phyloP scores from a whole-genome alignment of 2,888 invertebrate species.

The Furcula furcula region DNA sequence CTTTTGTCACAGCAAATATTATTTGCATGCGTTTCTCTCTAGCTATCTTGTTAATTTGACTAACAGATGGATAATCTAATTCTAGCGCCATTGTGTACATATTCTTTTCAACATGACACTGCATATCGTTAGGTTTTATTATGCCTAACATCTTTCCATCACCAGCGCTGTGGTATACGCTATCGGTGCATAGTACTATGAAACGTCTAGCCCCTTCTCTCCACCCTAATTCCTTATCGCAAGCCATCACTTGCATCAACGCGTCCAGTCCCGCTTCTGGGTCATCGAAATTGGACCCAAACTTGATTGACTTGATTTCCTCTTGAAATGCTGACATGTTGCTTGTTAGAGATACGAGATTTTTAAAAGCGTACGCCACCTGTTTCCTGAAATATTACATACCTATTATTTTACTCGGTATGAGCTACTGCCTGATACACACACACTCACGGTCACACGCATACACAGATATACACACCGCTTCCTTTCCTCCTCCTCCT shows the following conservation, averaged over 20 bases:
- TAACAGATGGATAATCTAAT: conserved; percentile 91
- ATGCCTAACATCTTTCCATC: conserved; percentile 89
- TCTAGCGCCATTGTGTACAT: conserved; percentile 77
- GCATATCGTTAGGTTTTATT: conserved; percentile 85
- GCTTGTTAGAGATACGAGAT: conserved; percentile 85
- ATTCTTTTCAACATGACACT: conserved; percentile 82
- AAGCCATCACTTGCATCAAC: conserved; percentile 91
- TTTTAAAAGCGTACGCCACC: conserved; percentile 82
- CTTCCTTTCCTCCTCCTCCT: no score
- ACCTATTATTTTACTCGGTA: no score
- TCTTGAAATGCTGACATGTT: conserved; percentile 68
- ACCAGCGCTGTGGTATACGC: conserved; percentile 89
- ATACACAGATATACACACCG: no score
- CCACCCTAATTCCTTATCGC: conserved; percentile 88
- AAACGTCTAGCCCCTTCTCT: conserved; percentile 86
- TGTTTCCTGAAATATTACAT: no score
- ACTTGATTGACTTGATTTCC: conserved; percentile 11
- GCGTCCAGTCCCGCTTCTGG: conserved; percentile 95
- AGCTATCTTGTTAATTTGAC: conserved; percentile 84
- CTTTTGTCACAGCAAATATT: conserved; percentile 85
- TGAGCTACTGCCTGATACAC: no score
- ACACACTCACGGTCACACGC: no score
- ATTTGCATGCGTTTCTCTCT: conserved; percentile 87
- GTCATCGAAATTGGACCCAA: conserved; percentile 83
- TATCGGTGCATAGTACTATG: conserved; percentile 90